phyloP scores from a whole-genome alignment of 1,140 invertebrate genomes.

The Papilio helenus region DNA sequence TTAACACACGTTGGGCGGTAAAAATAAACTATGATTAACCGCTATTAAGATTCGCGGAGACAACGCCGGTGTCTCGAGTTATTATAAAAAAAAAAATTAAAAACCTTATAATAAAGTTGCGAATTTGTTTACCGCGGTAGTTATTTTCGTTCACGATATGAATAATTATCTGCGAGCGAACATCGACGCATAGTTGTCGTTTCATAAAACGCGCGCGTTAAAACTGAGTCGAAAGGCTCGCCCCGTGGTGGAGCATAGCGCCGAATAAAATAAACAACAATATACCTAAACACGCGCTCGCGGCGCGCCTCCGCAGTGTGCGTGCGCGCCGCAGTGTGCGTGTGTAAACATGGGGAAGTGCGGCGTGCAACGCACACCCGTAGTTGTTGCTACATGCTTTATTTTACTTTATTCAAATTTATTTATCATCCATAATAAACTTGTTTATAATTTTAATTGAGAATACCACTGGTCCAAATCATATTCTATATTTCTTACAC shows the following conservation, averaged over 20 bases:
- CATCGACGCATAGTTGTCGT: constrained; percentile 82
- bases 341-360: constrained; percentile 81
- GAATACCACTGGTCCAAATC: too few species aligned
- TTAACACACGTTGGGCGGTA: constrained; percentile 81
- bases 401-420: constrained; percentile 44
- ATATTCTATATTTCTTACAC: too few species aligned
- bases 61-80: constrained; percentile 61
- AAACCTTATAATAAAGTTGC: constrained; percentile 60
- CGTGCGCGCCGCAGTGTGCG: constrained; percentile 72
- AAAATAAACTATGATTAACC: constrained; percentile 83
- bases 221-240: constrained; percentile 83
- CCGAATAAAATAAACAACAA: constrained; percentile 84
- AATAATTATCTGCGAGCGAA: constrained; percentile 79
- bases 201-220: constrained; percentile 83
- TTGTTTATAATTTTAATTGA: too few species aligned
- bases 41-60: constrained; percentile 80
- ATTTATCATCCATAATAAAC: constrained; percentile 42
- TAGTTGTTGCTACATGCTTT: constrained; percentile 46
- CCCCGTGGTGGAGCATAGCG: constrained; percentile 81
- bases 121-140: constrained; percentile 71
- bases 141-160: constrained; percentile 78
- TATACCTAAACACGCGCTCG: constrained; percentile 83
- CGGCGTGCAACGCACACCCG: constrained; percentile 56
- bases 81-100: constrained; percentile 66
- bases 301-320: constrained; percentile 79